Percentiles rank a stretch among this genome's conserved stretches.
phyloP scores from a whole-genome alignment of 2,888 invertebrate species.

The Octodonta nipae region DNA sequence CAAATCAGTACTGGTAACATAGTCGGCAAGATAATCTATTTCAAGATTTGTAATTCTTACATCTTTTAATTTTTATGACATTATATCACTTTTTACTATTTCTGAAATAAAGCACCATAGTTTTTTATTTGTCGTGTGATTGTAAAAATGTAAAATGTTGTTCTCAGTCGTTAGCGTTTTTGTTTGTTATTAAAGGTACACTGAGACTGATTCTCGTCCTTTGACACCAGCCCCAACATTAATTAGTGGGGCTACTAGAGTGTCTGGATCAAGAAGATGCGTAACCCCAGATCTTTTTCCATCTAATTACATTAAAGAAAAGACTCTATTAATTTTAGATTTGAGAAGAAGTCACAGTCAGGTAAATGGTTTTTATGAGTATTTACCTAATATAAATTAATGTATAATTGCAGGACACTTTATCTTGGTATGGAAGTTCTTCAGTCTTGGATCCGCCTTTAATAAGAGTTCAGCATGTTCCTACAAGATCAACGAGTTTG shows the following conservation, averaged over 20 bases:
- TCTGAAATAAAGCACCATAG: no score
- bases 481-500: constrained; percentile 21
- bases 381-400: no score
- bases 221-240: constrained; percentile 67
- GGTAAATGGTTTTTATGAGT: no score
- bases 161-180: no score
- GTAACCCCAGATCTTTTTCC: constrained; percentile 57
- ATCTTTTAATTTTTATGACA: no score
- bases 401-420: constrained; percentile 33
- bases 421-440: constrained; percentile 39
- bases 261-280: constrained; percentile 52
- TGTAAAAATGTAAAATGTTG: not conserved
- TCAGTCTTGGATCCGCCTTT: constrained; percentile 33
- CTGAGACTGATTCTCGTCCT: constrained; percentile 73
- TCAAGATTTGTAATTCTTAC: no score
- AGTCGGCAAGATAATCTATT: no score
- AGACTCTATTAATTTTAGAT: constrained; percentile 60
- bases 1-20: no score
- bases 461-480: constrained; percentile 27
- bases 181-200: constrained; percentile 52
- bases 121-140: no score
- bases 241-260: constrained; percentile 56
- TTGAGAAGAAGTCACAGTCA: constrained; percentile 54
- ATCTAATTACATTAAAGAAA: constrained; percentile 35
- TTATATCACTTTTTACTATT: no score